A percentile compares a stretch with the other conserved stretches of the same genome.
These are phyloP conservation scores for Acestrorhynchus altus DNA, from an alignment of 2,797 vertebrate species.

Conservation along the genomic window DNA sequence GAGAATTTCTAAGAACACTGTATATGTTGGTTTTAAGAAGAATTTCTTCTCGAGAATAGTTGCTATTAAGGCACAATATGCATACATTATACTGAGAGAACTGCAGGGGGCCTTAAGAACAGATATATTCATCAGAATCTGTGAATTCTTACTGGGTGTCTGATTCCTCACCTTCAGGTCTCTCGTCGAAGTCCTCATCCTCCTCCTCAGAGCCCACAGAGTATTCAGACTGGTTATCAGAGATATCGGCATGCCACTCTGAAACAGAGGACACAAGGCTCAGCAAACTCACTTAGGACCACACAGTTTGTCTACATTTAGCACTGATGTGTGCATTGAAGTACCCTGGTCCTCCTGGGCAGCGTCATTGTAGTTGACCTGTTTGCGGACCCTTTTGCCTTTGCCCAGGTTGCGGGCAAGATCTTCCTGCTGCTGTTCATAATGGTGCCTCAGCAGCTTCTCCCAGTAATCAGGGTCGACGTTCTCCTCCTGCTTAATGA, in stretches of 20 bases:
- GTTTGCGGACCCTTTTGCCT: constrained; percentile 92
- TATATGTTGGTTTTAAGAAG: too few species aligned
- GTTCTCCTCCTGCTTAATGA: constrained; percentile 98
- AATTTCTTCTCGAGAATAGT: too few species aligned
- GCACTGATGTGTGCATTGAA: neutral
- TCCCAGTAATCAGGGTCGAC: constrained; percentile 98
- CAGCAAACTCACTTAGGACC: constrained; percentile 69
- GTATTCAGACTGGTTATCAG: constrained; percentile 98
- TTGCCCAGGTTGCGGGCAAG: constrained; percentile 93
- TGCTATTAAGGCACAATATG: neutral
- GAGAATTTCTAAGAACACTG: too few species aligned
- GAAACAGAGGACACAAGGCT: constrained; percentile 70
- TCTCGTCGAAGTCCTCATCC: constrained; percentile 96
- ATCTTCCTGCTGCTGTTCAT: constrained; percentile 96
- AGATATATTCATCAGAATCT: neutral
- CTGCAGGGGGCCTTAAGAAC: neutral
- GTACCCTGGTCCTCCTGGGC: constrained; percentile 96
- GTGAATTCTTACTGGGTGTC: neutral
- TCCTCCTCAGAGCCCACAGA: constrained; percentile 97
- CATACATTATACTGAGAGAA: neutral
- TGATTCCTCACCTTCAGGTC: constrained; percentile 87
- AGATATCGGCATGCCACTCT: constrained; percentile 84
- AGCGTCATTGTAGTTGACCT: constrained; percentile 95
- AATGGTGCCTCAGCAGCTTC: constrained; percentile 92
- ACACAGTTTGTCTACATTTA: constrained; percentile 33